A percentile compares a stretch with the other conserved stretches of the same genome.
These are phyloP conservation scores for Apamea epomidion DNA, from an alignment of 2,888 invertebrate species.

Conservation along the genomic window DNA sequence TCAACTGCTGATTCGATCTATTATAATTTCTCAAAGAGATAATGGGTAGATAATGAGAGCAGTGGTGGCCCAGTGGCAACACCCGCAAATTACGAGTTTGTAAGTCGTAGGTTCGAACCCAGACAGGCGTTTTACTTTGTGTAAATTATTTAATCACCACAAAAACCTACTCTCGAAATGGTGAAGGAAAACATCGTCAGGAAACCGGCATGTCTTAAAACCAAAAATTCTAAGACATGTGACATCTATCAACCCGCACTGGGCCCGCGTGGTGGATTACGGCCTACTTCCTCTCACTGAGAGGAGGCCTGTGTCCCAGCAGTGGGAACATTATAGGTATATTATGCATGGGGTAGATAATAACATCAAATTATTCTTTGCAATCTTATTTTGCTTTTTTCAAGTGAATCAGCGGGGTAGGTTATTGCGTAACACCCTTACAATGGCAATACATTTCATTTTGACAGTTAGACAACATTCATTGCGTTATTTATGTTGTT, in stretches of 20 bases:
- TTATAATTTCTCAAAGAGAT: not conserved
- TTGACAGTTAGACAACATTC: not conserved
- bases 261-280: not conserved
- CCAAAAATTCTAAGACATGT: not conserved
- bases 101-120: not conserved
- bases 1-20: not conserved
- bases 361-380: not conserved
- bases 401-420: not conserved
- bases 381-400: not conserved
- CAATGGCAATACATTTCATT: not conserved
- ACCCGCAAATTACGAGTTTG: not conserved
- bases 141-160: not conserved
- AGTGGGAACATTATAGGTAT: not conserved
- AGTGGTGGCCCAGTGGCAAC: not conserved
- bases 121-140: not conserved
- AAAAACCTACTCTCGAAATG: not conserved
- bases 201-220: not conserved
- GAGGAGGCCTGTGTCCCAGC: not conserved
- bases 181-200: not conserved
- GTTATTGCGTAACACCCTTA: not conserved
- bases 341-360: not conserved
- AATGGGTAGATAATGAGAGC: not conserved
- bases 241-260: not conserved
- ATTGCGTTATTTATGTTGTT: not conserved
- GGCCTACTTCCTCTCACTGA: not conserved